Base-by-base conservation (phyloP, 1,140 invertebrate species). In the Heliconius nattereri region DNA sequence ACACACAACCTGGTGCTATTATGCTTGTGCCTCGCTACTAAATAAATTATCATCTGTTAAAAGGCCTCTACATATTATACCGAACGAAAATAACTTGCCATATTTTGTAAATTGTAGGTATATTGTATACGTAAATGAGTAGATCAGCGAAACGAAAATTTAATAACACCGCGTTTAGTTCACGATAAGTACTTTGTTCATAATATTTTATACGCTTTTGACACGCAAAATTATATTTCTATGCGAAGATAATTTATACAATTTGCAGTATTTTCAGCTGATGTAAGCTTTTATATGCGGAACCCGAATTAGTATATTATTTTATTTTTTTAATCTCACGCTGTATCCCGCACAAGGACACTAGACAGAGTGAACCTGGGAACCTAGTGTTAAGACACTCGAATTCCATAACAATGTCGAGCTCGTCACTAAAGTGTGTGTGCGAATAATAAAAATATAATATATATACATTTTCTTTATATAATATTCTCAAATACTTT, bases 91-190 rank as follows among this genome's bases (percentile, higher is more conserved):
- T 26, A 13, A 66, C 13, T 66, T 66, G 26, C 23, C 7, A 29
- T 26, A 29, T 16, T 26, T 66, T 66, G 13, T 23, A 66, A 66
- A 9, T 3, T 66, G 13, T 66, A 26, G 5, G 23, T 66, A 66
- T n/a, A n/a, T n/a, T n/a, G n/a, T n/a, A n/a, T n/a, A n/a, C 57
- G 60, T 20, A 71, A 40, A 70, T 16, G 35, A 45, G 35, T 78
- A 66, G 75, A 75, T 75, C 49, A 70, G 78, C 73, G 73, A 75
- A 73, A 75, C 78, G 78, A 79, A 79, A 75, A 32, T 75, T 73
- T 81, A 81, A 76, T 76, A 73, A 76, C 71, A 73, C 57, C 57
- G 26, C 75, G 45, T 45, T 75, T 75, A 54, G 73, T 52, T 71
- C 26, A 71, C 23, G 72, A 26, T 35, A 35, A 7, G 0, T 35